These are phyloP conservation scores for Helicoverpa assulta DNA, from an alignment of 2,888 invertebrate genomes.

Conservation along the genomic window DNA sequence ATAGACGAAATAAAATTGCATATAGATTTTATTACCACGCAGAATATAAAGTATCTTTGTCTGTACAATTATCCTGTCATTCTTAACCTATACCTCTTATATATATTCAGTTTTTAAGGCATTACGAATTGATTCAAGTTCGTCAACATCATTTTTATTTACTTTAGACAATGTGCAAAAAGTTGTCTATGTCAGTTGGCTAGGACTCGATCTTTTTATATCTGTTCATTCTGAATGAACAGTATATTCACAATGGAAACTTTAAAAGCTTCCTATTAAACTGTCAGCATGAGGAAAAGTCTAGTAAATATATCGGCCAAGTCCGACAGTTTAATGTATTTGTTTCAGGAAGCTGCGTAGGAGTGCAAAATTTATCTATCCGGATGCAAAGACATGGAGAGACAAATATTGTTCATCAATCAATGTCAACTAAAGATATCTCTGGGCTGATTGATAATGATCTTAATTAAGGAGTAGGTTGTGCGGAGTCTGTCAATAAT, in stretches of 20 bases:
- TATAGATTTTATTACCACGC: background rate
- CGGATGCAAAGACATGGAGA: constrained; percentile 11
- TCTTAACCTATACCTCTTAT: no score
- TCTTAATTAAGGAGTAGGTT: background rate
- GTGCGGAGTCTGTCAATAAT: background rate
- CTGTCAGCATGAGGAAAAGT: constrained; percentile 25
- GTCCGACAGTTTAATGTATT: constrained; percentile 24
- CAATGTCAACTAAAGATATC: background rate
- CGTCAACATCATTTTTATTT: no score
- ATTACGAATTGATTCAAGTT: no score
- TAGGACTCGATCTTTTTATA: no score
- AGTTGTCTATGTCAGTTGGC: no score
- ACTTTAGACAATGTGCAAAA: no score
- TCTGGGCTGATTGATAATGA: background rate
- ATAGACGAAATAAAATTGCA: background rate
- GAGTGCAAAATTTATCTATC: constrained; percentile 17
- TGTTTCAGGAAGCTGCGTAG: constrained; percentile 27
- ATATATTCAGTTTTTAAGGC: no score
- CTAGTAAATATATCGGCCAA: constrained; percentile 31
- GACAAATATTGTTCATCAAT: constrained; percentile 20
- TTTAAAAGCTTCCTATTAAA: constrained; percentile 31
- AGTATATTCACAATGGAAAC: constrained; percentile 21
- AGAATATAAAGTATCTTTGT: background rate
- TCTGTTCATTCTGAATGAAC: constrained; percentile 2
- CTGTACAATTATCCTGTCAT: no score